Evolutionary conservation across 2,113 vertebrate genomes (phyloP).

Genomic region (Gobiocypris rarus): DNA sequence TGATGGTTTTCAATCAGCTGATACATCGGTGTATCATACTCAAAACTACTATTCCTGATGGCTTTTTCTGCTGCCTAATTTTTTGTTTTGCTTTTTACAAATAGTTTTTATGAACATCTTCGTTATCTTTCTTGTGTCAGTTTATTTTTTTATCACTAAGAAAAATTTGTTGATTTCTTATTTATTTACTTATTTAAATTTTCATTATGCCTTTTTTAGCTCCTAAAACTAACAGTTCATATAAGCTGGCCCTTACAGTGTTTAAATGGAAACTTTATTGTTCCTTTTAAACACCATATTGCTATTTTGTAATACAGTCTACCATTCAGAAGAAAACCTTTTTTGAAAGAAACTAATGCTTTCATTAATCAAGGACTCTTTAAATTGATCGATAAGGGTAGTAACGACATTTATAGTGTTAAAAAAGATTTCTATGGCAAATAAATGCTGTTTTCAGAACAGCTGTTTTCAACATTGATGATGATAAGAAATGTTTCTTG

Average conservation of each 20-base stretch:
- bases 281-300: background rate
- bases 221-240: background rate
- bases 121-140: background rate
- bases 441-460: background rate
- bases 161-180: too few relatives aligned
- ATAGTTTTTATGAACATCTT: background rate
- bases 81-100: constrained; percentile 57
- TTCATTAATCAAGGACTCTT: background rate
- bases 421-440: background rate
- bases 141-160: background rate
- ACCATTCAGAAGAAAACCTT: background rate
- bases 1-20: too few relatives aligned
- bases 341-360: background rate
- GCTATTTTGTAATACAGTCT: background rate
- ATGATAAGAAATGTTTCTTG: background rate
- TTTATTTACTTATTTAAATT: background rate
- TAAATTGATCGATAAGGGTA: background rate
- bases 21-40: background rate
- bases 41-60: constrained; percentile 57
- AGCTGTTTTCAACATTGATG: background rate
- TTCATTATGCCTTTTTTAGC: background rate
- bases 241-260: background rate
- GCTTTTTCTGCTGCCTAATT: constrained; percentile 44
- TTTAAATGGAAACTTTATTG: background rate
- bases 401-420: background rate